Evolutionary conservation across 1,140 invertebrate species (phyloP), one percentile per base, ranked within the genome.

Genomic region (Ooceraea biroi): DNA sequence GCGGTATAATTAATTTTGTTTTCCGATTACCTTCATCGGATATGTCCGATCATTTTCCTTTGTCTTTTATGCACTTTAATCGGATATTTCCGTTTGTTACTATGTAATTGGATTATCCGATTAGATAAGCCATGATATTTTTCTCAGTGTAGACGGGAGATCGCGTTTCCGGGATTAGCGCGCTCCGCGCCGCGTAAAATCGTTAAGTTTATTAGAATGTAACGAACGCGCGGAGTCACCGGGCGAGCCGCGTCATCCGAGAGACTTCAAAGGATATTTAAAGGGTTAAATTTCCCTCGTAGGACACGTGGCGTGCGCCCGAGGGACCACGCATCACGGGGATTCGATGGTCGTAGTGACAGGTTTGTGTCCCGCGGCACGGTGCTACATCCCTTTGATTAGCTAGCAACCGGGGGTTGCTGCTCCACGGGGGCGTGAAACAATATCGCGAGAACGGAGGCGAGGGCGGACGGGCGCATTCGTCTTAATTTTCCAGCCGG

Each of bases 401-500:
- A 84, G 80, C 85, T 69, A 50, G 55, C 44, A 55, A 25, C 50
- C 4, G 65, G 25, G 80, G 74, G 76, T 60, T 7, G 36, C 36
- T 36, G 2, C 44, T 77, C 73, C 83, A 80, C 46, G 71, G 58
- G 55, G 14, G 85, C 78, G 83, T 80, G 55, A 82, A 85, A 90
- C 86, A 90, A 89, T 87, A 87, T 85, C 87, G 61, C n/a, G 22
- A 17, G 66, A 50, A 22, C 3, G 12, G 4, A 58, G 52, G 65
- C 48, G n/a, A 19, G 27, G 25, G 19, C 46, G 50, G 41, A 19
- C 48, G 52, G n/a, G 52, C 48, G 48, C 73, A 63, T 50, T 65
- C 68, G 80, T 69, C 82, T 88, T 87, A 87, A 88, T 88, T 88
- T 87, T 87, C 82, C 85, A 68, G 68, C 48, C 73, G 55, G 73